A percentile compares a stretch with the other conserved stretches of the same genome.
These are phyloP conservation scores for Ursus arctos DNA, from an alignment of 2,113 vertebrate genomes.

Conservation along the genomic window DNA sequence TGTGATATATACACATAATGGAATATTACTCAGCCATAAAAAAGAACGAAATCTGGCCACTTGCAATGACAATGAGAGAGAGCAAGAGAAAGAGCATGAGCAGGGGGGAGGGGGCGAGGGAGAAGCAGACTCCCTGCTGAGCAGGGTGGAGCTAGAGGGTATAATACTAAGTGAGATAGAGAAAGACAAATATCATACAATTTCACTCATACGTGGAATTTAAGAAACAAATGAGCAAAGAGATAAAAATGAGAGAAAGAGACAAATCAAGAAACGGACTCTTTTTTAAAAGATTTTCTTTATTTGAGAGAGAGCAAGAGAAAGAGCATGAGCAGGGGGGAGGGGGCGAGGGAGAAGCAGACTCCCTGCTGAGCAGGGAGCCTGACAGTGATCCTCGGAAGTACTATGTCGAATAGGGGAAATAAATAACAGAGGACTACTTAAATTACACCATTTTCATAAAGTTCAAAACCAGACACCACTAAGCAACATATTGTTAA, in stretches of 20 bases:
- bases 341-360: neutral
- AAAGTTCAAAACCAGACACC: slow-evolving; percentile 38
- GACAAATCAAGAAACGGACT: neutral
- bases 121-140: no score
- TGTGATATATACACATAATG: neutral
- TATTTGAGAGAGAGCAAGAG: neutral
- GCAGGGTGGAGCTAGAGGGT: neutral
- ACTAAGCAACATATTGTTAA: neutral
- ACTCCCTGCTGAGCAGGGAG: neutral
- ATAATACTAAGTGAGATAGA: neutral
- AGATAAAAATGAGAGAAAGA: neutral
- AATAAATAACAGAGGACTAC: neutral
- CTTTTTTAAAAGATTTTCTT: neutral
- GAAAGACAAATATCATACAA: neutral
- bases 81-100: no score
- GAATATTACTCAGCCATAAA: neutral
- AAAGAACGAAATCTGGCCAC: neutral
- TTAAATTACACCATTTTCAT: slow-evolving; percentile 5
- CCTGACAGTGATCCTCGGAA: neutral
- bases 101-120: no score
- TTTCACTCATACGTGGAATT: neutral
- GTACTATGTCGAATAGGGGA: neutral
- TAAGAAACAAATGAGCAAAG: neutral
- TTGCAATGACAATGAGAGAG: neutral
- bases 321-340: no score